Evolutionary conservation across 2,113 vertebrate species (phyloP), one percentile per base, ranked within the genome.

Genomic region (Stomatorhinus ivindoensis): DNA sequence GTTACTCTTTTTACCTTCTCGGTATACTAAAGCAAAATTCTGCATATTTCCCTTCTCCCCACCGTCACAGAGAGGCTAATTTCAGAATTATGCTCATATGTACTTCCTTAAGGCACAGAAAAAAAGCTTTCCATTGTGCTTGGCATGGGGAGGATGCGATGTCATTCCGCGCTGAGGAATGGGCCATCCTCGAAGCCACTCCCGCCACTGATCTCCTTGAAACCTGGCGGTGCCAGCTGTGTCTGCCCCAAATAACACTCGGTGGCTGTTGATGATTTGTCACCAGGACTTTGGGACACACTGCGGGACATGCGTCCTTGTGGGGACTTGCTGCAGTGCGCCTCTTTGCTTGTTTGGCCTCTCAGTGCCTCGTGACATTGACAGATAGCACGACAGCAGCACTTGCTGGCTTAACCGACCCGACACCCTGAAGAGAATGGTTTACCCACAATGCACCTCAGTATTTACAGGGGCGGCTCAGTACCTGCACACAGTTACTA

Each of bases 261-360:
- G 24, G 89, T 58, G 69, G 82, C 84, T 89, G 83, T 46, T 89
- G 46, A 73, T 4, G 35, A 50, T 86, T 50, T 86, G 55, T 61
- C 53, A 39, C 19, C 58, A 39, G 47, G 83, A 82, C 55, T 76
- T 58, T 50, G 44, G 83, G 24, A 69, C 19, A 50, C 31, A 2
- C 55, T 89, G 39, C 27, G 46, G 84, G 44, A 86, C 19, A 73
- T 19, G 39, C 15, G 87, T 44, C n/a, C 83, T 61, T 10, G 35
- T 44, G 80, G 44, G 13, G 17, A 44, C 80, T 47, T 10, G 7
- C 80, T 83, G 80, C 80, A 42, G 35, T 83, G 39, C 6, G 15
- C 44, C 21, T 21, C 19, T 10, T 39, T n/a, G 80, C 80, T 83
- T 8, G 80, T 19, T 83, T 3, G 80, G 17, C 39, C 73, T 83